Evolutionary conservation across 1,140 invertebrate species (phyloP), one percentile per base, ranked within the genome.

Genomic region (Trichogramma pretiosum): DNA sequence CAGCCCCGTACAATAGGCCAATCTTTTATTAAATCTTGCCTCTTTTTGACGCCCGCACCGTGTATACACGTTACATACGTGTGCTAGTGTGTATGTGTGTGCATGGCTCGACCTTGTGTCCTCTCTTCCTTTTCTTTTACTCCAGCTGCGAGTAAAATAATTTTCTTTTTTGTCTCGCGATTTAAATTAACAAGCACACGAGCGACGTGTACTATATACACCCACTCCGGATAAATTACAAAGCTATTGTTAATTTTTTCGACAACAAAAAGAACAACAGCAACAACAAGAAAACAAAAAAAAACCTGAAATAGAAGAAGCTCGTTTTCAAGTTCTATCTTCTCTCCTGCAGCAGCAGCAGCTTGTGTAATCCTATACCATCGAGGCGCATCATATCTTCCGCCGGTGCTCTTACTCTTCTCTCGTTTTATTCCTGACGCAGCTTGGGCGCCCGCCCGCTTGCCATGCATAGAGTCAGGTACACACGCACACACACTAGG

Each of bases 1-100:
- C n/a, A n/a, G n/a, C 41, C 34, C 11, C 21, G 43, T 30, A 49
- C 42, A 41, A 43, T 36, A 38, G 38, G 47, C 50, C 50, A 61
- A 63, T 56, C 56, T 61, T 62, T 60, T 62, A 62, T 61, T 60
- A 61, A 60, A 60, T 62, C 56, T 60, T 50, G 48, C 37, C 44
- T 56, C 44, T 48, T 16, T 37, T 43, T 16, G 33, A 23, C 33
- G 10, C n/a, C 13, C 14, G 14, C 32, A 5, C 14, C 1, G 7
- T 28, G 26, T 28, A 28, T 28, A 28, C 13, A 9, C 13, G 26
- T 1, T 13, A 9, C 26, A n/a, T n/a, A n/a, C n/a, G n/a, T n/a
- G n/a, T n/a, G n/a, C n/a, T n/a, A n/a, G n/a, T 9, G 26, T 30
- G 26, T 13, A 30, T 13, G 26, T 13, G 26, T 30, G 26, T 30